Base-by-base conservation (phyloP, 2,113 vertebrate genomes). In the Picathartes gymnocephalus region DNA sequence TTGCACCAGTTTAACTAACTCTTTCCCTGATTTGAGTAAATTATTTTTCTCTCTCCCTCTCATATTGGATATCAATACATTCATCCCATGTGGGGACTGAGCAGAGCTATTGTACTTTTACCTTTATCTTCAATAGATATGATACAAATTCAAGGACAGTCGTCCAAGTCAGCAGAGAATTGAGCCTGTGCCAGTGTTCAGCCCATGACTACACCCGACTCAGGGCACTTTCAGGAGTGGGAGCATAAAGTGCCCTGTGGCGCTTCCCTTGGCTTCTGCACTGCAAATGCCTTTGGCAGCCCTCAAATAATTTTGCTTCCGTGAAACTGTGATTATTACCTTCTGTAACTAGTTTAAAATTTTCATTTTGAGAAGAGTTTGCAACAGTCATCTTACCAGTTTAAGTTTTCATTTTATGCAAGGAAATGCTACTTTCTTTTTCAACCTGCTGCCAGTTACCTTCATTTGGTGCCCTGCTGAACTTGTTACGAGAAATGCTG, bases 81-180 rank as follows among this genome's bases (percentile, higher is more conserved):
- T 62, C 4, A 21, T 37, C 9, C 23, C 54, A 17, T 2, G 0
- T 28, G 17, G 9, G 18, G 37, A 14, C 22, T 37, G 48, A 87
- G 19, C 14, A 60, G 7, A 70, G 27, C 3, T 10, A 10, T 14
- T 66, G 7, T 60, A 35, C 8, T 56, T 86, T 62, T 28, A 14
- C 30, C 18, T 77, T 40, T 72, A 51, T 4, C 57, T 94, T 86
- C 48, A 50, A 16, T 3, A 50, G 7, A 25, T 30, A 4, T 1
- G 15, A 45, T 15, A 69, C 66, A 86, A 72, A 14, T 3, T 5
- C 6, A 10, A 57, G 5, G 53, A 10, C 6, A 51, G 18, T 8
- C 0, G 0, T 33, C 31, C 25, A n/a, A 24, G 37, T 23, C 40
- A 65, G 40, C 31, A 22, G 9, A 48, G 40, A 56, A 10, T 1